phyloP scores from a whole-genome alignment of 2,888 invertebrate genomes.

The Strigamia crassipes region DNA sequence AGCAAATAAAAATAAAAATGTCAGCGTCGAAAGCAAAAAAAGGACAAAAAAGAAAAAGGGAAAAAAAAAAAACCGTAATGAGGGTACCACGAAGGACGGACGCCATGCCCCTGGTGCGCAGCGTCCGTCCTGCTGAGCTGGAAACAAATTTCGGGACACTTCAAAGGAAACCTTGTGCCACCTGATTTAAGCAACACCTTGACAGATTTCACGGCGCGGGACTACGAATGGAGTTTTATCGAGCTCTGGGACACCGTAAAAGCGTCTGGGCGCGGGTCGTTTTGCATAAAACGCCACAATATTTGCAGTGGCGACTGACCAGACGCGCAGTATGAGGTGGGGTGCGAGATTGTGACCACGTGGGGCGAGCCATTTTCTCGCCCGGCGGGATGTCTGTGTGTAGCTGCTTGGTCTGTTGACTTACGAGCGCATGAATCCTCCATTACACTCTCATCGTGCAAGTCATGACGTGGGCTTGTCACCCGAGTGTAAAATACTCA shows the following conservation, averaged over 20 bases:
- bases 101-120: slow-evolving; percentile 2
- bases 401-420: slow-evolving; percentile 43
- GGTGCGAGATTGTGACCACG: slow-evolving; percentile 27
- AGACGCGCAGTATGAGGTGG: slow-evolving; percentile 20
- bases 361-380: slow-evolving; percentile 47
- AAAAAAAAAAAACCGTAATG: neutral
- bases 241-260: neutral
- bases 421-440: slow-evolving; percentile 46
- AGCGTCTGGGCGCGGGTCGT: neutral
- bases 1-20: neutral
- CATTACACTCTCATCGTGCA: slow-evolving; percentile 45
- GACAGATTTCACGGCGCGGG: neutral
- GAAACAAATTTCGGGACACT: slow-evolving; percentile 45
- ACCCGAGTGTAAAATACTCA: slow-evolving; percentile 42
- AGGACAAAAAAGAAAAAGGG: neutral
- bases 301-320: slow-evolving; percentile 3
- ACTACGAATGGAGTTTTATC: neutral
- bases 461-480: slow-evolving; percentile 45
- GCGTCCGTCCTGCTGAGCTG: slow-evolving; percentile 18
- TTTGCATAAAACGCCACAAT: slow-evolving; percentile 33
- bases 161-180: slow-evolving; percentile 31
- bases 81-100: slow-evolving; percentile 27
- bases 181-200: neutral
- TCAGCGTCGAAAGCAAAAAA: neutral
- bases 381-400: slow-evolving; percentile 36